Conservation (phyloP, 2,888 invertebrate genomes). For the Drosophila nigricruria region DNA sequence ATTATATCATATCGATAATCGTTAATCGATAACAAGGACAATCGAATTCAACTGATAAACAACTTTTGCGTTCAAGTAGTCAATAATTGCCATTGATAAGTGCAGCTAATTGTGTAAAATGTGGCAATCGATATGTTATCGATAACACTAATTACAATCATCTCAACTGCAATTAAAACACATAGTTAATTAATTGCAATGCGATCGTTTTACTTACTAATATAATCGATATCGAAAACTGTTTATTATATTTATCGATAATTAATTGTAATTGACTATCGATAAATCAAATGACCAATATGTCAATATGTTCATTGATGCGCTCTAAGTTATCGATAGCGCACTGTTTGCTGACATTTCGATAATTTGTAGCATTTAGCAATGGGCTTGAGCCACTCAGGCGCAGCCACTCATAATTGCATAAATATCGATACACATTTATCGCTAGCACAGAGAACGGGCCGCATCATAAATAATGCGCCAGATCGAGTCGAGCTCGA, state of each 20-base stretch:
- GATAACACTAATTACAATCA: background rate
- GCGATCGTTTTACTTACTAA: background rate
- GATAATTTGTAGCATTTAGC: conserved; percentile 13
- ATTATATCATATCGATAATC: background rate
- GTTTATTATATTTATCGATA: background rate
- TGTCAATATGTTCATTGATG: background rate
- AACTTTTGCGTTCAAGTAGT: no score
- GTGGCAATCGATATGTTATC: background rate
- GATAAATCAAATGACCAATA: background rate
- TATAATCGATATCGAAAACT: background rate
- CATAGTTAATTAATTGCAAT: background rate
- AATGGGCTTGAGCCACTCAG: background rate
- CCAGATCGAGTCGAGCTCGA: background rate
- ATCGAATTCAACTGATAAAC: background rate
- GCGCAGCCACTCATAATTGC: conserved; percentile 31
- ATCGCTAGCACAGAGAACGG: conserved; percentile 33
- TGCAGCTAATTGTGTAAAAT: background rate
- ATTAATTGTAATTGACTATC: no score
- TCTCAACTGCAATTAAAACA: background rate
- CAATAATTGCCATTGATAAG: no score
- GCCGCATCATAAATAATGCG: conserved; percentile 51
- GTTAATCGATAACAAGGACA: background rate
- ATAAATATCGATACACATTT: conserved; percentile 57
- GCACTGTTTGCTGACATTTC: background rate
- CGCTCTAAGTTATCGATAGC: background rate